Percentiles rank a stretch among this genome's conserved stretches.
phyloP scores from a whole-genome alignment of 2,113 vertebrate genomes.

The rat (Rattus norvegicus) region DNA sequence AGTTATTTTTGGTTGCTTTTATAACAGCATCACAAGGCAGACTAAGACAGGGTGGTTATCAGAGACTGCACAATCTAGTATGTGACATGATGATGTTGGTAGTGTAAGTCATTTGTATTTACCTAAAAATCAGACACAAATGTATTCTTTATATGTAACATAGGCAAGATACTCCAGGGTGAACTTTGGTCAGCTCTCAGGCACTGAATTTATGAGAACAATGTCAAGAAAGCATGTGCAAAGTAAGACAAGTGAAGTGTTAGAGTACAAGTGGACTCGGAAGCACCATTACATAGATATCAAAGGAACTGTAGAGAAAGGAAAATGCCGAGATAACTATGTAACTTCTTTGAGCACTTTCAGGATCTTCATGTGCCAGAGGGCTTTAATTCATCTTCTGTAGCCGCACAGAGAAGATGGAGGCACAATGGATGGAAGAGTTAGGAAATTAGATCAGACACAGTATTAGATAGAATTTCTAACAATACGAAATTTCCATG shows the following conservation, averaged over 20 bases:
- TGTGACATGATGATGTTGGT: no score
- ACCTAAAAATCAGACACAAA: neutral
- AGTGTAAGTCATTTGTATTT: neutral
- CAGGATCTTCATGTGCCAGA: neutral
- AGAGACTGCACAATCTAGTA: neutral
- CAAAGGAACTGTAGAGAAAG: neutral
- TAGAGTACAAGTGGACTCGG: fast-evolving
- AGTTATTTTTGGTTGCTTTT: neutral
- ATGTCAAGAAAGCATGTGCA: fast-evolving
- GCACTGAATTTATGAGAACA: neutral
- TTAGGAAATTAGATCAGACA: slow-evolving; percentile 49
- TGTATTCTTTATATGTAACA: no score
- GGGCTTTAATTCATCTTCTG: neutral
- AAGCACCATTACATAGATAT: fast-evolving
- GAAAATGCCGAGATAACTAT: neutral
- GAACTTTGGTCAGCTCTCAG: neutral
- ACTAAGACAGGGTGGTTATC: neutral
- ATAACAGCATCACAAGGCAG: neutral
- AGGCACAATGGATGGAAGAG: neutral
- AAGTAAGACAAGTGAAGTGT: fast-evolving
- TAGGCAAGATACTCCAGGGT: fast-evolving
- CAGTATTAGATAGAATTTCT: slow-evolving; percentile 2
- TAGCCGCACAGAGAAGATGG: neutral
- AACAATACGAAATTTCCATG: slow-evolving; percentile 30
- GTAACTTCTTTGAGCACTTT: neutral